Base-by-base conservation (phyloP, 2,113 vertebrate genomes). In the Lamprotornis superbus region DNA sequence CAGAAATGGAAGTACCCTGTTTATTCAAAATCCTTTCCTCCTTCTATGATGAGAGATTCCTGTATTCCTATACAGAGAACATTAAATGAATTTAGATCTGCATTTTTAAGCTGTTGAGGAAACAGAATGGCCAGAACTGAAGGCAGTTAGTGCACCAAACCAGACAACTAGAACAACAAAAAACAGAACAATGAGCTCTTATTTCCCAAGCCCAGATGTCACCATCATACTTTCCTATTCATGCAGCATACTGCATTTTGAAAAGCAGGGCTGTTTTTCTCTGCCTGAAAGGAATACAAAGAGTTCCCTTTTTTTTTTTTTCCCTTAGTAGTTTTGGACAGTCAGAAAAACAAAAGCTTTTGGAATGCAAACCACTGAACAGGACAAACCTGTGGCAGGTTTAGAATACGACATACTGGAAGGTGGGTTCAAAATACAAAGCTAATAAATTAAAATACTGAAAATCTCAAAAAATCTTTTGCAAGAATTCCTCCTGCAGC, bases 191-290 rank as follows among this genome's bases (percentile, higher is more conserved):
- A 91, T 69, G 69, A 80, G 55, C 95, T 90, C 89, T 95, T 96
- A 80, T 97, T 96, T 95, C 90, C 73, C 92, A 59, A 90, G 85
- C 95, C 95, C 90, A 90, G 92, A 97, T 92, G 92, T 92, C 96
- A 96, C 80, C 93, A 92, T 80, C 76, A 89, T 90, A 81, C 90
- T 95, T 92, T 64, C 64, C 90, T 93, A 96, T 92, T 94, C 94
- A 93, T 81, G 79, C 59, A 84, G 83, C 82, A 93, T 5, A 84
- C 67, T 74, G 90, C 10, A 4, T 88, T 93, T 81, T 87, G 60
- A 93, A 95, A 93, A 94, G 90, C 88, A 68, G 40, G 15, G 52
- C 73, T 93, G 68, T 95, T 95, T 90, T 97, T 64, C 92, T 35
- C 74, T 65, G 83, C 71, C 91, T 87, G 42, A 82, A 73, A 68